Base-by-base conservation (phyloP, 2,113 vertebrate species). In the Oxyruncus cristatus region DNA sequence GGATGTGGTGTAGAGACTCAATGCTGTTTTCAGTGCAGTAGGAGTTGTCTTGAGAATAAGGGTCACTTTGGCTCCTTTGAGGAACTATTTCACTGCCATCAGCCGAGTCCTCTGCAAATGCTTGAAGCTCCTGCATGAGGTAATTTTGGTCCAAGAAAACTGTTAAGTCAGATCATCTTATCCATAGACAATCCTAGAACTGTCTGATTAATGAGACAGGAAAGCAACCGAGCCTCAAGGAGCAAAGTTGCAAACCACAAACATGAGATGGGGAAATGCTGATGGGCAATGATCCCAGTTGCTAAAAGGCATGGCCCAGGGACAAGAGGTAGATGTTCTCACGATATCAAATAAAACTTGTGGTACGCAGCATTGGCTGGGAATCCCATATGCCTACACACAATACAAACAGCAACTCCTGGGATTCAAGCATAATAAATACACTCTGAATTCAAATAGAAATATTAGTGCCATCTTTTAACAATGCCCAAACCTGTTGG, bases 181-280 rank as follows among this genome's bases (percentile, higher is more conserved):
- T 35, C 28, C 61, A 12, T 66, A 74, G 67, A 22, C 39, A 65
- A 14, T 89, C 61, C 52, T 55, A 28, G 55, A 88, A 55, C 46
- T 76, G 62, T 67, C 42, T 66, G 44, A 72, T 95, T 58, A 20
- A 52, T 77, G 1, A 5, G 46, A 17, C 3, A 37, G 24, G 86
- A 84, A 86, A 59, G 68, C 47, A 89, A 52, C 42, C 14, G 58
- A 93, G 65, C 89, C 88, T 93, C n/a, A 46, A 80, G 88, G 55
- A 93, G 39, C 24, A 27, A 53, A 89, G 27, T 39, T 92, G 70
- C 50, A 88, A 92, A 86, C 71, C 74, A 49, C 62, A 41, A 70
- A 49, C 47, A 49, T 50, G 35, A 2, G 11, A 41, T 92, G 88
- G 9, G 35, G 65, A 84, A 81, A 35, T 59, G 32, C 49, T 62